Conservation (phyloP, 64 coral and sea anemone species). For the Hydrozoanthus tunicans region DNA sequence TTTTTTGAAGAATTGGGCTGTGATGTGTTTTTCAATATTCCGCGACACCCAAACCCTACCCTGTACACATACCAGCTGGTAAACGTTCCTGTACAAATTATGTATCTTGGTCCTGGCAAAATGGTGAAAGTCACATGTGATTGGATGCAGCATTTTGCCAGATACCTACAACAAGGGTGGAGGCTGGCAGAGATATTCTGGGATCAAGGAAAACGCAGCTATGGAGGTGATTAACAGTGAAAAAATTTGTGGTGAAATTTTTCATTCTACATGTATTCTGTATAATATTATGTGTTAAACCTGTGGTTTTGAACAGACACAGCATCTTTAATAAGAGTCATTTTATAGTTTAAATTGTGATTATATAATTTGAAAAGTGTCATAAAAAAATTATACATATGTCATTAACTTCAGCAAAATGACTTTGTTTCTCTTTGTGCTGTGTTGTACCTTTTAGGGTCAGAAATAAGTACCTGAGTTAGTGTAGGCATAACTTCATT, state of each 20-base stretch:
- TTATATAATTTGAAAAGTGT: not conserved
- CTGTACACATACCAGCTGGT: constrained; percentile 85
- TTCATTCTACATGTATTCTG: not conserved
- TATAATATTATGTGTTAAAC: not conserved
- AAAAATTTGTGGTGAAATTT: too few species aligned
- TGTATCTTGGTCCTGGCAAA: constrained; percentile 88
- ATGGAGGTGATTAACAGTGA: constrained; percentile 71
- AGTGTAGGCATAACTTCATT: too few species aligned
- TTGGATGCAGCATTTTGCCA: constrained; percentile 95
- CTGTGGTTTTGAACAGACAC: too few species aligned
- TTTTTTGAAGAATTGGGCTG: constrained; percentile 75
- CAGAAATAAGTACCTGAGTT: too few species aligned
- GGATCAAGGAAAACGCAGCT: constrained; percentile 93
- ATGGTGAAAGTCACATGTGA: constrained; percentile 97
- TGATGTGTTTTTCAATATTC: constrained; percentile 97
- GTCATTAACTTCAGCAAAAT: too few species aligned
- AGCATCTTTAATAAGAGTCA: not conserved
- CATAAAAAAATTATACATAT: too few species aligned
- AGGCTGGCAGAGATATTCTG: constrained; percentile 93
- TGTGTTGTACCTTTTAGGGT: too few species aligned
- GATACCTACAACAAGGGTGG: constrained; percentile 83
- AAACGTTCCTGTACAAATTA: constrained; percentile 89
- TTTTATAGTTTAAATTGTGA: not conserved
- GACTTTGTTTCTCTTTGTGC: too few species aligned
- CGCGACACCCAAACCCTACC: constrained; percentile 77